Evolutionary conservation across 1,140 invertebrate species (phyloP), one percentile per base, ranked within the genome.

Genomic region (Patella vulgata): DNA sequence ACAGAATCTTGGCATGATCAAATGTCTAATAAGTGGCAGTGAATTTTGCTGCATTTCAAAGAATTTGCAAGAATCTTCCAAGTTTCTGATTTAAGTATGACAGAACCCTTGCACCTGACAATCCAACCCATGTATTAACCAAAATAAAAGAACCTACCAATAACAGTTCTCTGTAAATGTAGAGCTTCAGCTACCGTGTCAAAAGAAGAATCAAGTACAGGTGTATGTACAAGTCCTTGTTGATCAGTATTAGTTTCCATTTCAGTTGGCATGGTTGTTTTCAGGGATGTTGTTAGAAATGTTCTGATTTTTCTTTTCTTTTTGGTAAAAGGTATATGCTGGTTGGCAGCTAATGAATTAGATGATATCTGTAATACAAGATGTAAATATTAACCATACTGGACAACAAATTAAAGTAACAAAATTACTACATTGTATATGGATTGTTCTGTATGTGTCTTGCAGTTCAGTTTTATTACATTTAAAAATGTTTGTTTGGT

Each of bases 101-200:
- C 17, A 19, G 12, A 21, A 23, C 58, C 27, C 2, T 28, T n/a
- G 17, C n/a, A n/a, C n/a, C n/a, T n/a, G n/a, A n/a, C n/a, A n/a
- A n/a, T n/a, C n/a, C n/a, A n/a, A n/a, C n/a, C n/a, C n/a, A n/a
- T n/a, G n/a, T n/a, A n/a, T n/a, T n/a, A n/a, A n/a, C n/a, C n/a
- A n/a, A n/a, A n/a, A n/a, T n/a, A n/a, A n/a, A 44, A n/a, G 14
- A 11, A 43, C 59, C 57, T 60, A 81, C 79, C 79, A 62, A 81
- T 81, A 19, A 81, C 79, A 62, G 79, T 79, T 62, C 73, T 70
- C 63, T 81, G 79, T 14, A 81, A 65, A 62, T 73, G 76, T 42
- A 81, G 54, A 21, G 79, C 79, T 59, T 81, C 77, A 40, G 79
- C 79, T 12, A 81, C 77, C 14, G 77, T 79, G 36, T 81, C 75